Evolutionary conservation across 2,797 vertebrate genomes (phyloP).

Genomic region (Cephalopachus bancanus): DNA sequence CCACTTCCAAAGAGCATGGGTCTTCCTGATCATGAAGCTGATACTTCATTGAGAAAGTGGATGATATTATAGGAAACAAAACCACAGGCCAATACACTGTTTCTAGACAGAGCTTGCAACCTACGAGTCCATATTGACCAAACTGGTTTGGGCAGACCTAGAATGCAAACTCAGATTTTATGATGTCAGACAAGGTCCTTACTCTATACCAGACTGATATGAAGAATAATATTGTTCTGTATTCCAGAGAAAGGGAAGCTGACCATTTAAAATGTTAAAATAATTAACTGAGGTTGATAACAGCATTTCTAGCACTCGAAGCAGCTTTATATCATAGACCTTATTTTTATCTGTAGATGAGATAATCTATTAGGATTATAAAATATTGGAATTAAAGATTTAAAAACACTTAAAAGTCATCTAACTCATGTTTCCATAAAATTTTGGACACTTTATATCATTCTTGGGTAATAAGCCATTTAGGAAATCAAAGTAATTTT

Average conservation of each 20-base stretch:
- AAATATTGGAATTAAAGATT: neutral
- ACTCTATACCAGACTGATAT: neutral
- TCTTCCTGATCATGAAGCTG: neutral
- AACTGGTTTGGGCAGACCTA: too few species aligned
- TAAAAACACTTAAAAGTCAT: neutral
- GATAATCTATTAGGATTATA: too few species aligned
- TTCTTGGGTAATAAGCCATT: neutral
- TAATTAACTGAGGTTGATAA: neutral
- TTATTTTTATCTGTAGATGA: neutral
- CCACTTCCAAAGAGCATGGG: neutral
- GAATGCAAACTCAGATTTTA: neutral
- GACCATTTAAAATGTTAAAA: too few species aligned
- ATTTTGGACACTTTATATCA: neutral
- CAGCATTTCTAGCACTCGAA: rapidly evolving
- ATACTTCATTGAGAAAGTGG: too few species aligned
- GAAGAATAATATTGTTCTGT: neutral
- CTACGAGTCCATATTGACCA: too few species aligned
- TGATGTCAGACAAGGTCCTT: neutral
- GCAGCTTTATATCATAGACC: neutral
- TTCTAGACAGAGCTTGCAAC: neutral
- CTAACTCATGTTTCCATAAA: neutral
- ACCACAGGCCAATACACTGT: rapidly evolving
- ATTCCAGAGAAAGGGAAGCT: neutral
- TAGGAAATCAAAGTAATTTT: neutral
- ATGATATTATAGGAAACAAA: neutral